Conservation (phyloP, 2,797 vertebrate species). For the Sandelia bainsii region DNA sequence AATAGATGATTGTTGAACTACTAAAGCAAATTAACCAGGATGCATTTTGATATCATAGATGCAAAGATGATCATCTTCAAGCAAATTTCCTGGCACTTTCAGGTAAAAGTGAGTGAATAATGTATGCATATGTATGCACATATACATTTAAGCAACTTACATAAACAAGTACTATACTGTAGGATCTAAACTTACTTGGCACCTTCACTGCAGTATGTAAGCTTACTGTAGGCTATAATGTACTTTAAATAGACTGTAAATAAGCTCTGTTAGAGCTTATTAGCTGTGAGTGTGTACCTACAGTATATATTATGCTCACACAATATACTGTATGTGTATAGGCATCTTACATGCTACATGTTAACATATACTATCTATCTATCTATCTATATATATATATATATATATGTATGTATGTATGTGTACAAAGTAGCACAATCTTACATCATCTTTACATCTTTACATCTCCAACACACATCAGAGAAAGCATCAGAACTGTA, state of each 20-base stretch:
- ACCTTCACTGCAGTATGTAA: slow-evolving; percentile 26
- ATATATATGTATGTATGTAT: not conserved
- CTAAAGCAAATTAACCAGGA: slow-evolving; percentile 1
- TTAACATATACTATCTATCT: slow-evolving; percentile 18
- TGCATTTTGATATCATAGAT: not conserved
- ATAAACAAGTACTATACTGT: slow-evolving; percentile 4
- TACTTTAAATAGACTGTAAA: slow-evolving; percentile 38
- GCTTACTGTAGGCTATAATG: slow-evolving; percentile 30
- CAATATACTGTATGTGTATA: not conserved
- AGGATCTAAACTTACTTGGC: slow-evolving; percentile 18
- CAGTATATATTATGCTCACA: not conserved
- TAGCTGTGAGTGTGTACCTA: slow-evolving; percentile 22
- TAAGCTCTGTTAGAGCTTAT: slow-evolving; percentile 41
- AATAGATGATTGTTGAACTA: not conserved
- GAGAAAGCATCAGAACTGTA: slow-evolving; percentile 10
- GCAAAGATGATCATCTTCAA: not conserved
- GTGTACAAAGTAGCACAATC: slow-evolving; percentile 62
- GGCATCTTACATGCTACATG: slow-evolving; percentile 4
- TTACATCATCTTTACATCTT: slow-evolving; percentile 57
- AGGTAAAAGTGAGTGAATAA: slow-evolving; percentile 10
- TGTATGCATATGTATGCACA: not conserved
- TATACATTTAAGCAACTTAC: slow-evolving; percentile 24
- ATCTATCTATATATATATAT: slow-evolving; percentile 11
- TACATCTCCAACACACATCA: slow-evolving; percentile 35
- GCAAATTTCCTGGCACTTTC: not conserved